Base-by-base conservation (phyloP, 2,797 vertebrate genomes). In the Crenichthys baileyi region DNA sequence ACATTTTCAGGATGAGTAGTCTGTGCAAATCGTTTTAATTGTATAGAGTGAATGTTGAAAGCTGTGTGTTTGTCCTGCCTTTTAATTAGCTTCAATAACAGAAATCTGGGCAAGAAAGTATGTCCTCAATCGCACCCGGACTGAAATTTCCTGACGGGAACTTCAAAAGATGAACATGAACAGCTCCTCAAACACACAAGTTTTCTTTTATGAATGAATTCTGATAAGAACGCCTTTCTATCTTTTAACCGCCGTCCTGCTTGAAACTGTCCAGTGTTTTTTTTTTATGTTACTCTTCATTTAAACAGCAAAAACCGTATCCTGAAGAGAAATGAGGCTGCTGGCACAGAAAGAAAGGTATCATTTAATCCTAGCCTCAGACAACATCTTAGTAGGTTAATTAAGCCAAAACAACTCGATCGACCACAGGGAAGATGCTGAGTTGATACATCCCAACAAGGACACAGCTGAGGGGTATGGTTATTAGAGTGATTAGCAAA, bases 311-410 rank as follows among this genome's bases (percentile, higher is more conserved):
- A 87, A 81, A 80, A 87, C 79, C 79, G 84, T 84, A 85, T 91
- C 88, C 89, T 85, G 90, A 87, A 93, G 93, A 93, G 88, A 93
- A 92, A 93, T 84, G 73, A 90, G 89, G 78, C 79, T 26, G 87
- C 91, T 91, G 93, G 93, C 92, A 86, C 84, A 80, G 80, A 92
- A 90, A 90, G 85, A 93, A 90, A 92, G 91, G 82, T 92, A 93
- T 93, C 79, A 79, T 93, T 92, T 89, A 90, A 92, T 93, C 91
- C 91, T 73, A 72, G 90, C 89, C 83, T 82, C 18, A 36, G 88
- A 93, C 92, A 80, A 79, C 65, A 91, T 92, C 87, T 88, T 92
- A 94, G 87, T 93, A 85, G 90, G 92, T 92, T 95, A 95, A 95
- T 95, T 93, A 92, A 81, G 87, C 84, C 79, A 90, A 88, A 91